Percentiles rank a stretch among this genome's conserved stretches.
phyloP scores from a whole-genome alignment of 1,140 invertebrate species.

The Drosophila erecta region DNA sequence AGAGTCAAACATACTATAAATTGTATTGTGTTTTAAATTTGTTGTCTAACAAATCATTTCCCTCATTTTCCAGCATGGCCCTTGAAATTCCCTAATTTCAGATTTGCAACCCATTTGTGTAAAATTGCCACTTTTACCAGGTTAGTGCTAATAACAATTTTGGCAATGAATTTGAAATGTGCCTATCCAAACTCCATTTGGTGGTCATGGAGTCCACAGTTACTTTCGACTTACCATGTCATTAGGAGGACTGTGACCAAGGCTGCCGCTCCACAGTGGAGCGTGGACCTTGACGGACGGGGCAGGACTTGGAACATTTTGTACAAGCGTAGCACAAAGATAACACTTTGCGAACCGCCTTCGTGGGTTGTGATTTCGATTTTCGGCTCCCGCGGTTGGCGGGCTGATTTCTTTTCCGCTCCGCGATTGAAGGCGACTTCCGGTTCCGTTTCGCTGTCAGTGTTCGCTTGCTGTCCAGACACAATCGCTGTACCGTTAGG shows the following conservation, averaged over 20 bases:
- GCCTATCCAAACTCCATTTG: no score
- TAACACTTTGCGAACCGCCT: constrained; percentile 1
- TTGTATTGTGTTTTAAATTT: no score
- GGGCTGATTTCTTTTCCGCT: constrained; percentile 6
- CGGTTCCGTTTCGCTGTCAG: constrained; percentile 6
- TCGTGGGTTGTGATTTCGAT: constrained; percentile 3
- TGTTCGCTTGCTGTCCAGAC: not conserved
- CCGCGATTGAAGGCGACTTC: constrained; percentile 8
- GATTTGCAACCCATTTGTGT: no score
- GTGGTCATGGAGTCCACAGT: no score
- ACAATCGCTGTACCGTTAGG: constrained; percentile 26
- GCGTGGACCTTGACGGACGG: constrained; percentile 50
- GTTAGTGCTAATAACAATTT: no score
- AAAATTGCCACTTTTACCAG: no score
- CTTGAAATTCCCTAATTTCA: no score
- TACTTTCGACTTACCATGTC: constrained; percentile 55
- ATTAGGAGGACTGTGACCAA: constrained; percentile 53
- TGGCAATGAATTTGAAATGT: no score
- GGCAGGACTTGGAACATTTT: constrained; percentile 61
- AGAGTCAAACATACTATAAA: no score
- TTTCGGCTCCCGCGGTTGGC: constrained; percentile 3
- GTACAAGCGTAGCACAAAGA: not conserved
- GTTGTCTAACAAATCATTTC: no score
- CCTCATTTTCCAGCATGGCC: no score
- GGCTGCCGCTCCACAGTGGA: constrained; percentile 43